A percentile compares a stretch with the other conserved stretches of the same genome.
These are phyloP conservation scores for Holothuria scabra DNA, from an alignment of 53 echinoderm and acorn worm species.

Conservation along the genomic window DNA sequence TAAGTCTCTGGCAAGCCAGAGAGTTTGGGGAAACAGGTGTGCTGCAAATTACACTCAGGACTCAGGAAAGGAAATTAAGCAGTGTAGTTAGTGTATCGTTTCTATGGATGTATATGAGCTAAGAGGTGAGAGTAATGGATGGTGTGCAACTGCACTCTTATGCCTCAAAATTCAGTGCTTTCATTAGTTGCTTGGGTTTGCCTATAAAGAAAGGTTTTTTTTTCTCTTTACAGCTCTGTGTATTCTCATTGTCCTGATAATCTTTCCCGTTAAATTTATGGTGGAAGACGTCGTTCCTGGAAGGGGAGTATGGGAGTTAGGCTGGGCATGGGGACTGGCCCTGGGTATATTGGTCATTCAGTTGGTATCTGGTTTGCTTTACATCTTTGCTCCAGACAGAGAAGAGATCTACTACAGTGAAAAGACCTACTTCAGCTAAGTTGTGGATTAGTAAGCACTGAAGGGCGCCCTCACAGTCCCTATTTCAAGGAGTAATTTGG, in stretches of 20 bases:
- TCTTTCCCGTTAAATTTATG: constrained; percentile 87
- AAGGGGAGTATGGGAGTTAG: constrained; percentile 76
- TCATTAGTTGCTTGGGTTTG: too few relatives aligned
- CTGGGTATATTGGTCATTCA: constrained; percentile 86
- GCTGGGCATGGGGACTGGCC: constrained; percentile 93
- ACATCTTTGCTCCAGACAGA: constrained; percentile 83
- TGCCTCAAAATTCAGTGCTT: too few relatives aligned
- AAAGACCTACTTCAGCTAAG: constrained; percentile 64
- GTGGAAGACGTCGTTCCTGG: constrained; percentile 66
- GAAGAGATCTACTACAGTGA: constrained; percentile 92
- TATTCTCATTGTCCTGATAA: constrained; percentile 74
- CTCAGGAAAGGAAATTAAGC: too few relatives aligned
- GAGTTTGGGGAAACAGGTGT: too few relatives aligned
- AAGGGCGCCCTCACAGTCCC: too few relatives aligned
- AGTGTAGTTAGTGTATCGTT: too few relatives aligned
- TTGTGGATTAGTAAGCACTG: background rate
- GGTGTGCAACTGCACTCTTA: too few relatives aligned
- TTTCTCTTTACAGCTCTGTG: constrained; percentile 63
- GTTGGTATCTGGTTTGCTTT: constrained; percentile 81
- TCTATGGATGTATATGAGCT: too few relatives aligned
- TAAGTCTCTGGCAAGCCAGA: too few relatives aligned
- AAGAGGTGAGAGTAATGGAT: too few relatives aligned
- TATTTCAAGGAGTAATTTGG: too few relatives aligned
- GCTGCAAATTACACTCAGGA: too few relatives aligned
- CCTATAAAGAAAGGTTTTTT: background rate